These are phyloP conservation scores for Scaptomyza graminum DNA, from an alignment of 1,140 invertebrate species.

Conservation along the genomic window DNA sequence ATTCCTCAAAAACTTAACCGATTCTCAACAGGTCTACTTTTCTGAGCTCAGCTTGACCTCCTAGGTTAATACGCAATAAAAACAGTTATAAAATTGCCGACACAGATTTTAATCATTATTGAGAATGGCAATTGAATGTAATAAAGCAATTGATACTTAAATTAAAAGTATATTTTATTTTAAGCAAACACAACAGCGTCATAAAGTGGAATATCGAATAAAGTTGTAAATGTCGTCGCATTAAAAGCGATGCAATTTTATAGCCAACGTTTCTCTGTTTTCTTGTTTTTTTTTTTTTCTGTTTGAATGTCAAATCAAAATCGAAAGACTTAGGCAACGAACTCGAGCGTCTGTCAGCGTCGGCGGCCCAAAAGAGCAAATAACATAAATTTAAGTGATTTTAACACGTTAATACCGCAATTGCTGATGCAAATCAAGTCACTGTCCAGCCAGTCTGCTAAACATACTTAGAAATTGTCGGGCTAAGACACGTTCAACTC, in stretches of 20 bases:
- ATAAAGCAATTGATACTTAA: constrained; percentile 21
- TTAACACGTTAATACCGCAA: constrained; percentile 36
- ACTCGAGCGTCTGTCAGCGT: constrained; percentile 9
- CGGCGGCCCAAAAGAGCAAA: constrained; percentile 38
- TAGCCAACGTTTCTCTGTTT: background rate
- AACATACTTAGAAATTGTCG: constrained; percentile 43
- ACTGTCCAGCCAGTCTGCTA: constrained; percentile 49
- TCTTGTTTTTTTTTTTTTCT: background rate
- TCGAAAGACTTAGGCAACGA: constrained; percentile 51
- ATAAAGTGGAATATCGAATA: constrained; percentile 56
- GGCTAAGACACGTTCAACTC: constrained; percentile 35
- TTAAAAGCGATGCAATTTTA: constrained; percentile 41
- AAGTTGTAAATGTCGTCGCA: constrained; percentile 63
- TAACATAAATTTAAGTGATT: constrained; percentile 62
- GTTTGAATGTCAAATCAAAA: constrained; percentile 50
- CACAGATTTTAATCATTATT: background rate
- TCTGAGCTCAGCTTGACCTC: too few relatives aligned
- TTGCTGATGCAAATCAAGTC: constrained; percentile 62
- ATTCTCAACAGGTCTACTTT: too few relatives aligned
- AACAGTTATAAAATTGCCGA: too few relatives aligned
- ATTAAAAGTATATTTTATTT: constrained; percentile 5
- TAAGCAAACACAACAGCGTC: constrained; percentile 12
- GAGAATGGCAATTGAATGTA: constrained; percentile 11
- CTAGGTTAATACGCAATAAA: too few relatives aligned
- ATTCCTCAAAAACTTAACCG: too few relatives aligned